A percentile compares a stretch with the other conserved stretches of the same genome.
These are phyloP conservation scores for Meghimatium bilineatum DNA, from an alignment of 2,888 invertebrate genomes.

Conservation along the genomic window DNA sequence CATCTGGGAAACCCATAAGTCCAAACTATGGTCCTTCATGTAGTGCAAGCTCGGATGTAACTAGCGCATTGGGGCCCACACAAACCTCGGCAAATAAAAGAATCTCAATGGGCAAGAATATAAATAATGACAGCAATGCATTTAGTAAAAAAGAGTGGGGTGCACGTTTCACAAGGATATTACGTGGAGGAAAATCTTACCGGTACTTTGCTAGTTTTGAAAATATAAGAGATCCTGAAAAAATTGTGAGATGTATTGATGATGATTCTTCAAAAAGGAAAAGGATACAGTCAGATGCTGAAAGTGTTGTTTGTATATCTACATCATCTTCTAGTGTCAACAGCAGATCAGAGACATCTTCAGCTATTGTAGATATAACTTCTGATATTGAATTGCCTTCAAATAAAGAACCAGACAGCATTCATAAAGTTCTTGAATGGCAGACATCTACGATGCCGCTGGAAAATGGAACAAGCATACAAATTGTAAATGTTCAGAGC, in stretches of 20 bases:
- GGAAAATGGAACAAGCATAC: background rate
- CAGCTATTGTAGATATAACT: background rate
- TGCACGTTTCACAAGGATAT: constrained; percentile 2
- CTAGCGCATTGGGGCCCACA: background rate
- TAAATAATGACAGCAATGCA: background rate
- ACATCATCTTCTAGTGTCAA: constrained; percentile 9
- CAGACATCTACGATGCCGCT: background rate
- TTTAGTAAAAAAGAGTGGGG: constrained; percentile 4
- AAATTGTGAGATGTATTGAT: constrained; percentile 29
- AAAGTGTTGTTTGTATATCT: constrained; percentile 31
- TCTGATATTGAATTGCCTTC: background rate
- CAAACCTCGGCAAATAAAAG: background rate
- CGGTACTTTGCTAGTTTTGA: constrained; percentile 9
- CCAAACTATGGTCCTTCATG: background rate
- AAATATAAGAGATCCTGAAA: constrained; percentile 8
- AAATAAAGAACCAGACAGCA: constrained; percentile 18
- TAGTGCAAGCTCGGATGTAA: background rate
- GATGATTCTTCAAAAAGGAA: background rate
- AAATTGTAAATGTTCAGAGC: constrained; percentile 40
- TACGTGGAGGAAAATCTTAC: background rate
- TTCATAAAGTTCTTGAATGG: constrained; percentile 36
- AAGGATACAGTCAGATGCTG: background rate
- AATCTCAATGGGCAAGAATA: background rate
- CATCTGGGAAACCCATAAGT: background rate
- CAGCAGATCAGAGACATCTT: background rate